Evolutionary conservation across 2,797 vertebrate genomes (phyloP), one percentile per base, ranked within the genome.

Genomic region (Sparidentex hasta): DNA sequence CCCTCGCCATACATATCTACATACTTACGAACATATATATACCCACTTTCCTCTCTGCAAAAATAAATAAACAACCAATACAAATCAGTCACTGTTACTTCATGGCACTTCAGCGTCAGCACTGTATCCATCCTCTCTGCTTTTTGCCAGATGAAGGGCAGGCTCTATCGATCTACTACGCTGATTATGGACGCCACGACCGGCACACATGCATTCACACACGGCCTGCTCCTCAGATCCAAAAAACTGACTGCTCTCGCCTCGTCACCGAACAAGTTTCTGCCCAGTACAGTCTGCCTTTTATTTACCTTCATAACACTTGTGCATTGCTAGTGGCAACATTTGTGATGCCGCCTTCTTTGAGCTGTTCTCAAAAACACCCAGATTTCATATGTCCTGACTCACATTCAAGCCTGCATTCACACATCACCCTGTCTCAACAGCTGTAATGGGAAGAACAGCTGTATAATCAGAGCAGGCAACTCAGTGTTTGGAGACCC

Each of bases 381-480:
- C 9, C 12, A 62, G 2, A 43, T 51, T 43, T 43, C 8, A 61
- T 12, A 6, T 56, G 25, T 8, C 47, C 14, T 14, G 20, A n/a
- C 12, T 20, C 2, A 4, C 25, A 48, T 57, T 33, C 11, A 46
- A 41, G 14, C 7, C 5, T 62, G 23, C 38, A 1, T 73, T 51
- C 9, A 58, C 5, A 54, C 7, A 17, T 52, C 21, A 5, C 48
- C 47, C 14, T 80, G 27, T 12, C 3, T 85, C 38, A 59, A 73
- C 85, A 92, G 92, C 1, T 92, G 90, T n/a, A 81, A 88, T 8
- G 85, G 88, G 20, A 76, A 79, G 63, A 87, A 75, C 44, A 72
- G 21, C 58, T 93, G 92, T 18, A 52, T 11, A 1, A 12, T 93
- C 64, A 1, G 0, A 2, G 84, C 20, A 0, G 25, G 0, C 11